Evolutionary conservation across 2,888 invertebrate genomes (phyloP), one percentile per base, ranked within the genome.

Genomic region (Cyrtodaria siliqua): DNA sequence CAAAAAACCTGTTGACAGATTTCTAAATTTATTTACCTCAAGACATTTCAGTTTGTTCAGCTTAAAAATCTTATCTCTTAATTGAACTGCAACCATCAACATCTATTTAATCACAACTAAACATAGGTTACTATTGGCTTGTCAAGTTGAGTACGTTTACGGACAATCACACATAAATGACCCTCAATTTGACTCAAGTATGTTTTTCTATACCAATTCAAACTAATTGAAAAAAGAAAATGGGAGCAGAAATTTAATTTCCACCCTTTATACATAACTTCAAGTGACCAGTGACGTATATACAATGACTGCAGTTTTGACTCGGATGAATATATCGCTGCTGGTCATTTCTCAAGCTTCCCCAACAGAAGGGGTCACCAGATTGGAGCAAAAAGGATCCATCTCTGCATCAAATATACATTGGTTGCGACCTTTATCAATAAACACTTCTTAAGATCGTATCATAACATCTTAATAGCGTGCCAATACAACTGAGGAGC

Each of bases 341-440:
- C 24, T 18, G 52, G 26, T 4, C n/a, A 23, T 52, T 62, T 62
- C 62, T 24, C 62, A 62, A 52, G 62, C 52, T 62, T 26, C 29
- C 26, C 23, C n/a, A 8, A 12, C 33, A 4, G 12, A 33, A 33
- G 12, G 12, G 33, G 4, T 12, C 4, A 33, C 33, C 12, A 12
- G 12, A 12, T 33, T 12, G 12, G 12, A 4, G 33, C 33, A 4
- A 33, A 33, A 33, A 12, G 4, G 33, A 4, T 12, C 33, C 33
- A 33, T 8, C 33, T 33, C 6, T 33, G 4, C 12, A 33, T 33
- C 12, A 8, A 12, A 33, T 12, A 8, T 33, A 33, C 4, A 33
- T 12, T 12, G 12, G 33, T 12, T 33, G 12, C 29, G 18, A 16
- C 44, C 27, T 27, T 47, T 47, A 44, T 60, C 42, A 27, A 8